Evolutionary conservation across 2,888 invertebrate genomes (phyloP), one percentile per base, ranked within the genome.

Genomic region (Ommatoiulus sabulosus): DNA sequence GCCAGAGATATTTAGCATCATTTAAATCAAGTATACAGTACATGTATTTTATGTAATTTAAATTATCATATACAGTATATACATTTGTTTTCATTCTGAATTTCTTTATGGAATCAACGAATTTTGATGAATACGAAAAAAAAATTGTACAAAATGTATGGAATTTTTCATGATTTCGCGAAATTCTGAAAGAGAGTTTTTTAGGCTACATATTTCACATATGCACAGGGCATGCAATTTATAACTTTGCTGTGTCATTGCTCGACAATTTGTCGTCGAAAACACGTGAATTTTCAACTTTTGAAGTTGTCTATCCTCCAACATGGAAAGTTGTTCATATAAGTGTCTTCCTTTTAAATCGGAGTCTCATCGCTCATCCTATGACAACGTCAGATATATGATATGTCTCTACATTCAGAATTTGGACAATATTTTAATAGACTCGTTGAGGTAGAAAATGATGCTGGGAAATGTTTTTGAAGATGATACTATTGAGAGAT

Each of bases 341-440:
- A 63, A 63, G 63, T 63, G 63, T 20, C 63, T 63, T 63, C 63
- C 63, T 63, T 63, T 63, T 63, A 17, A 63, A 63, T n/a, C 20
- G n/a, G n/a, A 7, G 7, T 20, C 63, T 63, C 63, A 63, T 63
- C 63, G 63, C 63, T 63, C 63, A 63, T 63, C n/a, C n/a, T 20
- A 63, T 63, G 63, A 63, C 63, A 57, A 20, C 63, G 3, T n/a
- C 63, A n/a, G 63, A 63, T n/a, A 63, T 63, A 20, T 20, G 63
- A 63, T 63, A 63, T 5, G 63, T 63, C 63, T 63, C 63, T 17
- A 7, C 63, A 63, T n/a, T n/a, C 63, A 63, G 63, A 63, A 63
- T 6, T 63, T 63, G 63, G 63, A 63, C 63, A 63, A 20, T 63
- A 63, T n/a, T 63, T 63, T 63, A 63, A 63, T 63, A 63, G 20